phyloP scores from a whole-genome alignment of 2,113 vertebrate genomes.

The Oxyura jamaicensis region DNA sequence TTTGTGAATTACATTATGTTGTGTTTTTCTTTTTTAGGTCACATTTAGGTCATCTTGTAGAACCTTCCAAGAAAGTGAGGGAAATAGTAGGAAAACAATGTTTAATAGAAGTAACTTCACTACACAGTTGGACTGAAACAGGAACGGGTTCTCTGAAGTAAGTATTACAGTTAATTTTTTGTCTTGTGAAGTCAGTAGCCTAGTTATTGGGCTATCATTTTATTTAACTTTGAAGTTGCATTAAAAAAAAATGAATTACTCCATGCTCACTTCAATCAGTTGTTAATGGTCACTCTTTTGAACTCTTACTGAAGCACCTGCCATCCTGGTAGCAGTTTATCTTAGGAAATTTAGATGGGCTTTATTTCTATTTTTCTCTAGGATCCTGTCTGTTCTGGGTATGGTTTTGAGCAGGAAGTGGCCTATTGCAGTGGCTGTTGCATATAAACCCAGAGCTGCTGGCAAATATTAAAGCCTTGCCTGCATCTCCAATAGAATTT shows the following conservation, averaged over 20 bases:
- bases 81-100: conserved; percentile 1
- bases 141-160: neutral
- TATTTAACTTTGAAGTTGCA: neutral
- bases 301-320: neutral
- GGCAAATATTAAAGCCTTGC: neutral
- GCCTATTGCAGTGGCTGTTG: neutral
- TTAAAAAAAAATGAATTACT: neutral
- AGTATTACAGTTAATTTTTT: neutral
- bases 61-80: neutral
- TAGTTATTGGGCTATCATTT: neutral
- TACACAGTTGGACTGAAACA: neutral
- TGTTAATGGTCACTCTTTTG: neutral
- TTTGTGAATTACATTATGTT: neutral
- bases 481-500: neutral
- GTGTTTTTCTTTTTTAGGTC: neutral
- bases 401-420: neutral
- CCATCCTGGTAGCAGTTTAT: neutral
- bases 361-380: neutral
- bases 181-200: neutral
- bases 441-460: neutral
- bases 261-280: neutral
- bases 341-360: neutral
- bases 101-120: neutral
- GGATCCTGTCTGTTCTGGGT: neutral
- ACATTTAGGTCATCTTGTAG: neutral